Base-by-base conservation (phyloP, 2,888 invertebrate genomes). In the Dryobotodes eremita region DNA sequence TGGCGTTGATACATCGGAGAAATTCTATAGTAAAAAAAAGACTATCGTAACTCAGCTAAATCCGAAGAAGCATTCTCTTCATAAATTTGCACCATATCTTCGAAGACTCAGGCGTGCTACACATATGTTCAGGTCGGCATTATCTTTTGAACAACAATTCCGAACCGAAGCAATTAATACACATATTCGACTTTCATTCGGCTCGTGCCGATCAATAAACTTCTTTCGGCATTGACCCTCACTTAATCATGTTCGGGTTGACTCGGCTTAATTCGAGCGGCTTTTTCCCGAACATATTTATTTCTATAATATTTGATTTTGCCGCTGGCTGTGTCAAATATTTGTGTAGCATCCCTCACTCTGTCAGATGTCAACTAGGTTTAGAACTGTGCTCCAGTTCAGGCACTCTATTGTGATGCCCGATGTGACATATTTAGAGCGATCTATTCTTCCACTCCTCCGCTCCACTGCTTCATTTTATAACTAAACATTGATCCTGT, bases 341-440 rank as follows among this genome's bases (percentile, higher is more conserved):
- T 57, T 10, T 31, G 17, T 62, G 62, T 36, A 11, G 20, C 36
- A 6, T 5, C 62, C 62, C 20, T 62, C 36, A 36, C 11, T 5
- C 17, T 61, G 53, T 78, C 84, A 65, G 36, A 84, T 61, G 71
- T 66, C 77, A 36, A 3, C 46, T 23, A 55, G 61, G 66, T 57
- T 62, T 46, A 61, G 59, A 46, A 23, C 13, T 53, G 50, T 26
- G 70, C 50, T 68, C 71, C n/a, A 77, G 62, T 68, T 83, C 62
- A 48, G 53, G 50, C 73, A n/a, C 36, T 68, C 48, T 57, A 65
- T 83, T 69, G 71, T 78, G 71, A 74, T 55, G 15, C 53, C n/a
- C 26, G 64, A 64, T 74, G 65, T 75, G 84, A 71, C 71, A 48
- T 69, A 83, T 86, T 77, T 77, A 71, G 84, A 75, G 17, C 79